Conservation (phyloP, 2,113 vertebrate genomes). For the Eupsittula cactorum region DNA sequence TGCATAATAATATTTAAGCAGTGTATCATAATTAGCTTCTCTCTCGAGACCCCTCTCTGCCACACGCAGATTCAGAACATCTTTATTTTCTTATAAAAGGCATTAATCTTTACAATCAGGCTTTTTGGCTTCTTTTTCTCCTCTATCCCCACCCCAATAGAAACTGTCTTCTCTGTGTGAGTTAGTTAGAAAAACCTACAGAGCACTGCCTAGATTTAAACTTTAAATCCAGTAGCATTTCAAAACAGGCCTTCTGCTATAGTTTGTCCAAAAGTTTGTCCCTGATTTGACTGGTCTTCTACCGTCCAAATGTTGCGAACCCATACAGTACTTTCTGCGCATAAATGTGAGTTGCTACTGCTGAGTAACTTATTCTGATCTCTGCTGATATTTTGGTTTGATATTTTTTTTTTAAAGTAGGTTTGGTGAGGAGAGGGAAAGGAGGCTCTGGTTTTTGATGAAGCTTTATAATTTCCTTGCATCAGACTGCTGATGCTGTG, state of each 20-base stretch:
- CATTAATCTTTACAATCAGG: constrained; percentile 34
- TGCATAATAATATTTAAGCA: background rate
- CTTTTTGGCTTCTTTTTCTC: background rate
- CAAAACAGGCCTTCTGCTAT: background rate
- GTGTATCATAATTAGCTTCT: constrained; percentile 3
- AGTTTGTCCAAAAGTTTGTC: background rate
- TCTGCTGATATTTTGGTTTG: background rate
- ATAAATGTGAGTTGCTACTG: background rate
- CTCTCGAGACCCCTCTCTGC: background rate
- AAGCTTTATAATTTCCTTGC: background rate
- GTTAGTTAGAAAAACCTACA: background rate
- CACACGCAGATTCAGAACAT: constrained; percentile 5
- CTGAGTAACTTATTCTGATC: background rate
- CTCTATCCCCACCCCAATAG: background rate
- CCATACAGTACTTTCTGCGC: background rate
- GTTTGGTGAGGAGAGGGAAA: background rate
- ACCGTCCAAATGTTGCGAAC: background rate
- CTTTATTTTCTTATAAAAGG: constrained; percentile 45
- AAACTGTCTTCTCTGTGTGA: background rate
- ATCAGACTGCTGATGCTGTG: background rate
- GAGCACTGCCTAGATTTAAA: background rate
- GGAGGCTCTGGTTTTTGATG: background rate
- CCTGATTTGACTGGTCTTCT: background rate
- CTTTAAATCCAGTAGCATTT: constrained; percentile 35
- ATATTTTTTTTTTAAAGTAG: background rate